phyloP scores from a whole-genome alignment of 2,797 vertebrate genomes.

The Scleropages formosus region DNA sequence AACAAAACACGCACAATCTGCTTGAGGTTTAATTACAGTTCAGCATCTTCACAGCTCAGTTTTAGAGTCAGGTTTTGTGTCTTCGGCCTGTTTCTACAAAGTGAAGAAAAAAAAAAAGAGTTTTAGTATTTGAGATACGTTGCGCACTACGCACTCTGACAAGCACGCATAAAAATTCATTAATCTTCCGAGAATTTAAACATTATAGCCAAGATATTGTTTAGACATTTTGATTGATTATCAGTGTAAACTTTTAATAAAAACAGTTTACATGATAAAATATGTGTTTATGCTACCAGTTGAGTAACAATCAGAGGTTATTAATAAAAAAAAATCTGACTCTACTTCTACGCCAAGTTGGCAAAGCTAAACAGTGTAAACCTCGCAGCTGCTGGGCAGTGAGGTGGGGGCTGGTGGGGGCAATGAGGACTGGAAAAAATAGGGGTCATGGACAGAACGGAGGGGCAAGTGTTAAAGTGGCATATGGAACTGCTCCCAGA shows the following conservation, averaged over 20 bases:
- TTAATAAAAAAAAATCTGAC: not conserved
- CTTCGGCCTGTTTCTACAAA: conserved; percentile 60
- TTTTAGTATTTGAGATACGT: not conserved
- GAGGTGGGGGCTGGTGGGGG: not conserved
- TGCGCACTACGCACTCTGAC: not conserved
- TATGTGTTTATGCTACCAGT: not conserved
- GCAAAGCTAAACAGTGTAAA: not conserved
- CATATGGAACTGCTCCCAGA: not conserved
- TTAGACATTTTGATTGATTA: conserved; percentile 1
- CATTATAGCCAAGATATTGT: not conserved
- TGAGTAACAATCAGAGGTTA: not conserved
- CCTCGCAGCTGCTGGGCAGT: not conserved
- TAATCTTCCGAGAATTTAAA: not conserved
- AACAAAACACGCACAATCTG: conserved; percentile 18
- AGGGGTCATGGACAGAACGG: not conserved
- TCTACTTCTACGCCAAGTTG: not conserved
- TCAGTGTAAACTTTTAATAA: conserved; percentile 1
- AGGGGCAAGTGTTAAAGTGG: not conserved
- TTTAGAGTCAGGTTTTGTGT: conserved; percentile 53
- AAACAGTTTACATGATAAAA: not conserved
- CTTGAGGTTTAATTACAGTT: conserved; percentile 39
- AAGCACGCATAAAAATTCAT: not conserved
- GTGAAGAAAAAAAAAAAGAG: conserved; percentile 24
- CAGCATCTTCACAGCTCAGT: conserved; percentile 62
- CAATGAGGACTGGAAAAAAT: too few species aligned